Conservation (phyloP, 1,140 invertebrate species). For the Patella vulgata region DNA sequence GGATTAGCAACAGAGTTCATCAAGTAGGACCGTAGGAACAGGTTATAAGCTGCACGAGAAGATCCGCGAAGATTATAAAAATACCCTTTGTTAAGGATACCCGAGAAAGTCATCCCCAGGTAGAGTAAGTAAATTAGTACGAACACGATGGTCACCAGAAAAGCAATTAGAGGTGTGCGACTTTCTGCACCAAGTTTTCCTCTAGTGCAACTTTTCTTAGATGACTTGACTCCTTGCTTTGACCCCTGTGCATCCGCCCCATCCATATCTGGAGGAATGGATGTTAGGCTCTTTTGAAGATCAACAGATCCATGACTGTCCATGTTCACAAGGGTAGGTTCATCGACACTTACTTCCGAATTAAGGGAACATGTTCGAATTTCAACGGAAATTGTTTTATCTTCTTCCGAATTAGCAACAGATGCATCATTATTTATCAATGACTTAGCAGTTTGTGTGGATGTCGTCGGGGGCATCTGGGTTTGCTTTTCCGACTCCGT, state of each 20-base stretch:
- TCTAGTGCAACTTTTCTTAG: too few species aligned
- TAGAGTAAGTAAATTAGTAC: slow-evolving; percentile 19
- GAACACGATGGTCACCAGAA: slow-evolving; percentile 17
- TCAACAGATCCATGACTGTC: neutral
- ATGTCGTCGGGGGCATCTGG: too few species aligned
- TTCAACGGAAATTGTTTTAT: neutral
- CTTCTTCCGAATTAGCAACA: neutral
- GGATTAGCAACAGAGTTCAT: slow-evolving; percentile 26
- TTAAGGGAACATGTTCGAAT: slow-evolving; percentile 5
- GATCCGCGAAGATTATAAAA: too few species aligned
- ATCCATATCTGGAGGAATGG: too few species aligned
- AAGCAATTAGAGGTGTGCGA: too few species aligned
- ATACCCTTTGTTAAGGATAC: too few species aligned
- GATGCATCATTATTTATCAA: too few species aligned
- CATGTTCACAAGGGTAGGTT: neutral
- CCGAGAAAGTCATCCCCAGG: slow-evolving; percentile 9
- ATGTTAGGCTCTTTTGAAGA: neutral
- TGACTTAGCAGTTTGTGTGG: too few species aligned
- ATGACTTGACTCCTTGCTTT: neutral
- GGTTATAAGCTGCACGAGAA: slow-evolving; percentile 4
- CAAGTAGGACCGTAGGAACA: slow-evolving; percentile 23
- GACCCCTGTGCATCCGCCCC: too few species aligned
- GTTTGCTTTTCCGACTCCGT: too few species aligned
- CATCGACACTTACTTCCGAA: too few species aligned
- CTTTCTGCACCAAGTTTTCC: too few species aligned